Conservation (phyloP, 2,888 invertebrate species). For the Acronicta alni region DNA sequence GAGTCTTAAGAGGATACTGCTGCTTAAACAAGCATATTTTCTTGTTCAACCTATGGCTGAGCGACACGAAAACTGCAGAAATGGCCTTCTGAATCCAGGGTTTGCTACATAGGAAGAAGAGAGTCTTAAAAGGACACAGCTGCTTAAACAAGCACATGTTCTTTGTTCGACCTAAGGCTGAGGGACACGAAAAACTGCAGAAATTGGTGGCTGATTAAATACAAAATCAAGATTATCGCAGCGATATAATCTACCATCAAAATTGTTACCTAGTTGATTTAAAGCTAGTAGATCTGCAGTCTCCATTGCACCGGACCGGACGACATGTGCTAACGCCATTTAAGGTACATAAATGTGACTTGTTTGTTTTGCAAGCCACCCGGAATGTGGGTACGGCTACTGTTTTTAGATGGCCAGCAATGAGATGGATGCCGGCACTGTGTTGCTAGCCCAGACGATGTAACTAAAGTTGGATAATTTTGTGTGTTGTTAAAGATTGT, state of each 20-base stretch:
- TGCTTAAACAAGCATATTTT: too few species aligned
- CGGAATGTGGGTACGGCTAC: slow-evolving; percentile 69
- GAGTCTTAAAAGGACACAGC: too few species aligned
- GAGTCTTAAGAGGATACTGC: too few species aligned
- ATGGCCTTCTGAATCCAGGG: too few species aligned
- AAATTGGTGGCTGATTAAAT: too few species aligned
- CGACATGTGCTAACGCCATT: slow-evolving; percentile 76
- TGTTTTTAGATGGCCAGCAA: slow-evolving; percentile 57
- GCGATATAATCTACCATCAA: slow-evolving; percentile 7
- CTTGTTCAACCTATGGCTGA: too few species aligned
- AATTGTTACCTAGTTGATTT: slow-evolving; percentile 8
- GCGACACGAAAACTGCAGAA: too few species aligned
- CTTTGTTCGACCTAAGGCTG: too few species aligned
- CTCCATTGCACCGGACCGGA: slow-evolving; percentile 55
- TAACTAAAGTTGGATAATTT: slow-evolving; percentile 38
- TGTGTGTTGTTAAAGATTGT: slow-evolving; percentile 4
- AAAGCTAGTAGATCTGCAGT: slow-evolving; percentile 27
- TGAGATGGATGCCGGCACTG: slow-evolving; percentile 36
- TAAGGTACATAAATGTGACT: slow-evolving; percentile 68
- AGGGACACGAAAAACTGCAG: too few species aligned
- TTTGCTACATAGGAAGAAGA: too few species aligned
- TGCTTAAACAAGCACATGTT: too few species aligned
- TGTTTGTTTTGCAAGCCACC: slow-evolving; percentile 69
- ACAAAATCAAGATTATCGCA: too few species aligned
- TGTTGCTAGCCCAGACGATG: slow-evolving; percentile 23